phyloP scores from a whole-genome alignment of 1,140 invertebrate species.

The Nebria ingens region DNA sequence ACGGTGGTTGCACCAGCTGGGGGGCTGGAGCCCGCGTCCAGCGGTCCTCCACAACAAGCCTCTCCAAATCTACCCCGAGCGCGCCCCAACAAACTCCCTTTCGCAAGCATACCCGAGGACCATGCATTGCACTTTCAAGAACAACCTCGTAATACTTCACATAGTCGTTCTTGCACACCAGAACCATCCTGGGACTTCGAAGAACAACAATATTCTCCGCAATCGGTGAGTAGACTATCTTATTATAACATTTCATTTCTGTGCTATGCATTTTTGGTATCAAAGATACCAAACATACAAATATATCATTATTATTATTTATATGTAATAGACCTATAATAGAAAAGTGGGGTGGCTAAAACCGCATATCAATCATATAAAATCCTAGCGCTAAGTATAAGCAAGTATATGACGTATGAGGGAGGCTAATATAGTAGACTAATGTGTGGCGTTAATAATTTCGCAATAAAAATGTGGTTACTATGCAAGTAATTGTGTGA shows the following conservation, averaged over 20 bases:
- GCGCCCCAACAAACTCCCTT: slow-evolving; percentile 26
- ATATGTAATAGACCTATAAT: too few relatives aligned
- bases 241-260: too few relatives aligned
- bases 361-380: too few relatives aligned
- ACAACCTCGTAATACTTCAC: slow-evolving; percentile 14
- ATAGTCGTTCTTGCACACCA: slow-evolving; percentile 26
- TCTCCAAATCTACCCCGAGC: slow-evolving; percentile 19
- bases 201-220: slow-evolving; percentile 2
- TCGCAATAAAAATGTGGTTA: too few relatives aligned
- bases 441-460: too few relatives aligned
- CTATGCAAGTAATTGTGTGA: too few relatives aligned
- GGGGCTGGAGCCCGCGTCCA: slow-evolving; percentile 15
- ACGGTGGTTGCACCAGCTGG: slow-evolving; percentile 19
- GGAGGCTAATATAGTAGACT: too few relatives aligned
- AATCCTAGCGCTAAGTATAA: too few relatives aligned
- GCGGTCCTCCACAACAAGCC: slow-evolving; percentile 16
- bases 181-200: slow-evolving; percentile 32
- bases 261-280: background rate
- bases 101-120: slow-evolving; percentile 32
- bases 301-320: background rate
- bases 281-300: background rate
- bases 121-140: slow-evolving; percentile 23
- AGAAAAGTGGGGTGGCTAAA: too few relatives aligned
- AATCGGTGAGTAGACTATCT: too few relatives aligned
- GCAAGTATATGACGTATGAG: too few relatives aligned